These are phyloP conservation scores for Metopolophium dirhodum DNA, from an alignment of 1,140 invertebrate species.

Conservation along the genomic window DNA sequence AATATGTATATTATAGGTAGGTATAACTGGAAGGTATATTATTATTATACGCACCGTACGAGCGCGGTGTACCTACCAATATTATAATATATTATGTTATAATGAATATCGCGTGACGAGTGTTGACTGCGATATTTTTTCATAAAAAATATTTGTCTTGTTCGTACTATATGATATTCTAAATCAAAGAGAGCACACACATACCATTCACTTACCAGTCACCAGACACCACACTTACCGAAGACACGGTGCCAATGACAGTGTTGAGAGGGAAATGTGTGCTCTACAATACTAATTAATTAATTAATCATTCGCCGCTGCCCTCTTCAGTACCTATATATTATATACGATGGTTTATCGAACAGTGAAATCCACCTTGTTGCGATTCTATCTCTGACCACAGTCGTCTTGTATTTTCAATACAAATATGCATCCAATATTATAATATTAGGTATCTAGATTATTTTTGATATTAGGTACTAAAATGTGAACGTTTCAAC, in stretches of 20 bases:
- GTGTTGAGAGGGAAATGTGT: background rate
- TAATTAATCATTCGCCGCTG: constrained; percentile 15
- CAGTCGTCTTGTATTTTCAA: background rate
- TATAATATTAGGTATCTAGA: background rate
- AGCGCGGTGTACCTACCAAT: background rate
- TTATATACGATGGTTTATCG: background rate
- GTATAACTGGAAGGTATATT: background rate
- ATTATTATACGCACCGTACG: background rate
- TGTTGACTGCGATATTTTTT: background rate
- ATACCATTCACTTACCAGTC: background rate
- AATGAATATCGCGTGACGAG: background rate
- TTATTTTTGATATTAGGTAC: background rate
- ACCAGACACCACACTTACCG: background rate
- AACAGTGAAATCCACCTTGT: background rate
- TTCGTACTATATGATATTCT: background rate
- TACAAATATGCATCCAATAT: background rate
- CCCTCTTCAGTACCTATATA: background rate
- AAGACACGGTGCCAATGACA: background rate
- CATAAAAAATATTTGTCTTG: background rate
- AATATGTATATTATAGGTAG: background rate
- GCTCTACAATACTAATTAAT: constrained; percentile 10
- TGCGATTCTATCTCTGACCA: background rate
- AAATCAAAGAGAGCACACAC: background rate
- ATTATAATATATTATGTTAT: background rate
- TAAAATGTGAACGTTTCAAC: background rate